Evolutionary conservation across 2,888 invertebrate genomes (phyloP).

Genomic region (Latrodectus elegans): DNA sequence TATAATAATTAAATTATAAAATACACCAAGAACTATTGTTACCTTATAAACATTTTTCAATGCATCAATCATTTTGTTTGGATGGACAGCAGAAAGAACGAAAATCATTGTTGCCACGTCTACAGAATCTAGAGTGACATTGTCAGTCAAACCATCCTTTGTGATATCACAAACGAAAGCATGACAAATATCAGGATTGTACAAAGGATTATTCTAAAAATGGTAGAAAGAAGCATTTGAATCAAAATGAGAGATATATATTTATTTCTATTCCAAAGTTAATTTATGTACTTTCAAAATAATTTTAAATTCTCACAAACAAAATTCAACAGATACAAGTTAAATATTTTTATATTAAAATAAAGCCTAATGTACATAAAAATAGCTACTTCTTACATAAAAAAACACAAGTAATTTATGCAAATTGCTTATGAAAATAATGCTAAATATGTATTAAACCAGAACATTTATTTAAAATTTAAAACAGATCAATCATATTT

Average conservation of each 20-base stretch:
- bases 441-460: too few species aligned
- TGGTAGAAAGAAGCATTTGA: too few species aligned
- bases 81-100: slow-evolving; percentile 95
- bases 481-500: too few species aligned
- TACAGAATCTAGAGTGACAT: slow-evolving; percentile 76
- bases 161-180: slow-evolving; percentile 92
- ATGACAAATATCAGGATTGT: slow-evolving; percentile 80
- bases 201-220: slow-evolving; percentile 78
- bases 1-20: too few species aligned
- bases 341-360: not conserved
- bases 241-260: too few species aligned
- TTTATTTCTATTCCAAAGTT: not conserved
- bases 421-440: too few species aligned
- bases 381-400: too few species aligned
- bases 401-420: too few species aligned
- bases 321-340: not conserved
- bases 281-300: not conserved
- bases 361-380: not conserved
- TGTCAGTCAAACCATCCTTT: slow-evolving; percentile 80
- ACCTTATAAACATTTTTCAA: slow-evolving; percentile 80
- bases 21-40: slow-evolving; percentile 12
- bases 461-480: too few species aligned
- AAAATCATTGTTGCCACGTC: slow-evolving; percentile 94
- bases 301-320: not conserved
- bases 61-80: slow-evolving; percentile 82